These are phyloP conservation scores for Caranx ignobilis DNA, from an alignment of 2,113 vertebrate genomes.

Conservation along the genomic window DNA sequence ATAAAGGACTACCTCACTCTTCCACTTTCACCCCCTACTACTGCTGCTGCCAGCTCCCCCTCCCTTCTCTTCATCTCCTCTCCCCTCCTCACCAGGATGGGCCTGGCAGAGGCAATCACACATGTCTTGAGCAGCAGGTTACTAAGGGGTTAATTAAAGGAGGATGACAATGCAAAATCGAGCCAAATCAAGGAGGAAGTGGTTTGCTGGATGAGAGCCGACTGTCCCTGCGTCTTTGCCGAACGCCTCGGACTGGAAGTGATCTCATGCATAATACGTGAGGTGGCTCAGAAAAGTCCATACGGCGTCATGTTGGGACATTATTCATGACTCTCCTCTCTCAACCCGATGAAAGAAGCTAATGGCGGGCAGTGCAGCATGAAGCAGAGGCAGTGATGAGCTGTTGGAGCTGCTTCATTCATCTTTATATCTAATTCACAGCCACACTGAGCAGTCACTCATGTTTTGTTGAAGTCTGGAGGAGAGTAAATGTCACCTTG, in stretches of 20 bases:
- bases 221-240: conserved; percentile 2
- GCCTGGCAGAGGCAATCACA: conserved; percentile 61
- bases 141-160: conserved; percentile 69
- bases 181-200: conserved; percentile 40
- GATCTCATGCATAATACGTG: conserved; percentile 70
- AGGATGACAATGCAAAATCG: conserved; percentile 61
- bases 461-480: not conserved
- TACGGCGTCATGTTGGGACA: conserved; percentile 25
- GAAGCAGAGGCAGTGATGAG: not conserved
- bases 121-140: conserved; percentile 49
- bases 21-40: conserved; percentile 64
- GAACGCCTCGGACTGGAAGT: conserved; percentile 50
- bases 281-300: conserved; percentile 42
- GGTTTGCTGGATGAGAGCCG: conserved; percentile 9
- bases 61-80: conserved; percentile 27
- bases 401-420: not conserved
- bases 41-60: conserved; percentile 45
- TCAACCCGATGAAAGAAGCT: not conserved
- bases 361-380: not conserved
- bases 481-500: not conserved
- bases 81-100: conserved; percentile 48
- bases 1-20: conserved; percentile 65
- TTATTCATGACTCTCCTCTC: conserved; percentile 51
- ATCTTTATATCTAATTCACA: conserved; percentile 1
- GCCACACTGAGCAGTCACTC: not conserved